Percentiles rank a stretch among this genome's conserved stretches.
Conservation (phyloP, 2,113 vertebrate species). For the Lontra canadensis region DNA sequence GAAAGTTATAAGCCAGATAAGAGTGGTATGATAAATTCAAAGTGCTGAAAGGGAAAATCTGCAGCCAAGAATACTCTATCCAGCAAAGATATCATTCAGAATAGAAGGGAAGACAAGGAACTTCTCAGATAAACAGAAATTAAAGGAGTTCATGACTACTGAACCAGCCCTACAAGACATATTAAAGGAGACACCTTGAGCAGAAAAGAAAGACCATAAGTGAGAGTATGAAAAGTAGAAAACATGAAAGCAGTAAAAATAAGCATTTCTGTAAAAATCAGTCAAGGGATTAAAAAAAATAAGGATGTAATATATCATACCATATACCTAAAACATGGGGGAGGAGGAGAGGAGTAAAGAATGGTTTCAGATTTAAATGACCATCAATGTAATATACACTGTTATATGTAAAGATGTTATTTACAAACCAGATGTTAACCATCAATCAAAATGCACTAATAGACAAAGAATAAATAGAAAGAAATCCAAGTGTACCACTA, state of each 20-base stretch:
- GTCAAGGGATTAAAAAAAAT: neutral
- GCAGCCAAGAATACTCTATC: neutral
- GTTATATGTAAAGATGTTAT: neutral
- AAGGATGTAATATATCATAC: neutral
- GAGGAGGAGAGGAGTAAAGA: neutral
- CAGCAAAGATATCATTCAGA: neutral
- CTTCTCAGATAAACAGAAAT: neutral
- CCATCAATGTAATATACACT: neutral
- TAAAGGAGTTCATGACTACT: neutral
- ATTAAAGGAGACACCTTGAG: neutral
- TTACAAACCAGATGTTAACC: neutral
- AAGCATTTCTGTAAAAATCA: neutral
- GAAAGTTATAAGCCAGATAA: neutral
- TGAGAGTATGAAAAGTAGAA: neutral
- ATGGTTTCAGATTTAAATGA: neutral
- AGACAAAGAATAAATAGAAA: neutral
- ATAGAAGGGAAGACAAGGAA: neutral
- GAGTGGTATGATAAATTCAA: neutral
- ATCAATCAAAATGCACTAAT: neutral
- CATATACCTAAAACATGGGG: neutral
- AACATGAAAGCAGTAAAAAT: neutral
- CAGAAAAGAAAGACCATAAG: neutral
- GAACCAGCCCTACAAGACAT: neutral
- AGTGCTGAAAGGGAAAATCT: neutral
- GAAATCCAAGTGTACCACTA: neutral